Evolutionary conservation across 2,113 vertebrate genomes (phyloP).

Genomic region (Paramormyrops kingsleyae): DNA sequence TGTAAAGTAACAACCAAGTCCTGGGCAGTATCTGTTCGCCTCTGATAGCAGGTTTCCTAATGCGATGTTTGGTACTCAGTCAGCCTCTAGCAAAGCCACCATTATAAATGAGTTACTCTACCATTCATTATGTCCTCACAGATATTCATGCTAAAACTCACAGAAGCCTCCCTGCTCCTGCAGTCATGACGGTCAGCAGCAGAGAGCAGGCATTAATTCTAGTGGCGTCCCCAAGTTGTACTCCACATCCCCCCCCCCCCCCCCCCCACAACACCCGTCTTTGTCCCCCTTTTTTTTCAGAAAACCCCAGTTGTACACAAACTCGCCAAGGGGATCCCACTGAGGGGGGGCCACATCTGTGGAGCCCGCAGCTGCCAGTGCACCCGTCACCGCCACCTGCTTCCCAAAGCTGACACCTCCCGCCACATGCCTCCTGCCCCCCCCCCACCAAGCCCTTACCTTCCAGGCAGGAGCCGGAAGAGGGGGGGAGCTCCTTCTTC

Average conservation of each 20-base stretch:
- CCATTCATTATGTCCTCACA: constrained; percentile 1
- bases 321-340: neutral
- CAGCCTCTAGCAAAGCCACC: constrained; percentile 15
- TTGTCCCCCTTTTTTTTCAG: constrained; percentile 27
- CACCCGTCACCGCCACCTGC: neutral
- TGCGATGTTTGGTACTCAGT: constrained; percentile 25
- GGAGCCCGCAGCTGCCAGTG: neutral
- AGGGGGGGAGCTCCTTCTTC: constrained; percentile 93
- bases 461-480: constrained; percentile 95
- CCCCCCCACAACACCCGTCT: constrained; percentile 49
- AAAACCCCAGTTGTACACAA: neutral
- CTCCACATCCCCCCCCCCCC: neutral
- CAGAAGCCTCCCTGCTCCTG: neutral
- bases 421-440: neutral
- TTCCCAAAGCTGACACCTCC: neutral
- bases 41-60: constrained; percentile 20
- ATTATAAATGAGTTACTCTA: constrained; percentile 32
- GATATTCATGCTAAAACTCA: neutral
- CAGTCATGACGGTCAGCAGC: neutral
- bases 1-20: neutral
- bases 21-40: neutral
- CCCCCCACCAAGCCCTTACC: constrained; percentile 62
- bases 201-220: neutral
- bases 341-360: neutral
- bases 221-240: neutral